Evolutionary conservation across 1,140 invertebrate species (phyloP).

Genomic region (Hyles euphorbiae): DNA sequence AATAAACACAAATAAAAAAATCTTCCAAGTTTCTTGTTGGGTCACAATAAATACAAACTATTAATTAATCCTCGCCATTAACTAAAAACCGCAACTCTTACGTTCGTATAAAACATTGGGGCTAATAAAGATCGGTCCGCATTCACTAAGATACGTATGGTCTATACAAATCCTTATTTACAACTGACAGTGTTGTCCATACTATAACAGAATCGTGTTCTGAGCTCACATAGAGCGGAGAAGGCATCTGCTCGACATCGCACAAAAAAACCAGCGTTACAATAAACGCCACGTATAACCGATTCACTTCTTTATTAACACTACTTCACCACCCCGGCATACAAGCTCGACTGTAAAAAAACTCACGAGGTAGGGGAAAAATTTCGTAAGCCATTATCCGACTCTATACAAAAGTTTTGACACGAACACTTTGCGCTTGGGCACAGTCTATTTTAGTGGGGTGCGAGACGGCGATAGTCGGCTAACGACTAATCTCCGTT

Average conservation of each 20-base stretch:
- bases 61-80: conserved; percentile 24
- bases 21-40: conserved; percentile 58
- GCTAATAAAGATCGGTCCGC: conserved; percentile 37
- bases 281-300: conserved; percentile 51
- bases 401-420: conserved; percentile 73
- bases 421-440: conserved; percentile 72
- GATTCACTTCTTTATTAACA: conserved; percentile 60
- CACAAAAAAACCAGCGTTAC: conserved; percentile 47
- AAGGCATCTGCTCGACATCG: conserved; percentile 53
- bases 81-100: conserved; percentile 17
- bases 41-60: conserved; percentile 44
- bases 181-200: conserved; percentile 71
- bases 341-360: conserved; percentile 70
- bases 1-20: conserved; percentile 41
- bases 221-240: conserved; percentile 56
- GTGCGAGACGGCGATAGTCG: conserved; percentile 56
- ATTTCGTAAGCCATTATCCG: conserved; percentile 71
- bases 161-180: conserved; percentile 75
- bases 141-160: conserved; percentile 67
- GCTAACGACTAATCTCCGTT: conserved; percentile 37
- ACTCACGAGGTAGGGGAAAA: conserved; percentile 69
- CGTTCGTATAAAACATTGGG: conserved; percentile 26
- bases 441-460: conserved; percentile 73
- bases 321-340: conserved; percentile 66
- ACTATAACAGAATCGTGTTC: conserved; percentile 55